phyloP scores from a whole-genome alignment of 1,140 invertebrate genomes.

The Arctopsyche grandis region DNA sequence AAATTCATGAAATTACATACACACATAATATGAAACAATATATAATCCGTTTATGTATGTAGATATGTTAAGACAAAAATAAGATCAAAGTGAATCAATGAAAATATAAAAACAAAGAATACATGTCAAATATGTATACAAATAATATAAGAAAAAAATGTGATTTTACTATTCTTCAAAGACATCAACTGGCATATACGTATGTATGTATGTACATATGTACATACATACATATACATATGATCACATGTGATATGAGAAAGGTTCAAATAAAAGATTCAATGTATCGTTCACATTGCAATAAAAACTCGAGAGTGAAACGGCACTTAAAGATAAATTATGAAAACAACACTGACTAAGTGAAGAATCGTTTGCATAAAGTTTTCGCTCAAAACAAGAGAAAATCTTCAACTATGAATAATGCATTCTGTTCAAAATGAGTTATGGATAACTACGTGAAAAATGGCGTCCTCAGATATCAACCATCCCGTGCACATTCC shows the following conservation, averaged over 20 bases:
- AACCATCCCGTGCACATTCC: not conserved
- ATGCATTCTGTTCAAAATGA: slow-evolving; percentile 32
- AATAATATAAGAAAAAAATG: not conserved
- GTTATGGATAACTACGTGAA: slow-evolving; percentile 27
- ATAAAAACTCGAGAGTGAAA: not conserved
- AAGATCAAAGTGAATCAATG: no score
- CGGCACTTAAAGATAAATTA: not conserved
- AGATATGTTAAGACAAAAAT: no score
- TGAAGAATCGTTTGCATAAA: slow-evolving; percentile 29
- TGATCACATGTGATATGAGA: no score
- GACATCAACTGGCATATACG: no score
- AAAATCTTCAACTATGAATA: slow-evolving; percentile 26
- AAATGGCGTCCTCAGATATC: slow-evolving; percentile 6
- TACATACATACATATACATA: not conserved
- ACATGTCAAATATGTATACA: not conserved
- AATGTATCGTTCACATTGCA: not conserved
- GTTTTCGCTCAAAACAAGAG: not conserved
- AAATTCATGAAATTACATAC: no score
- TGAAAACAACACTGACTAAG: slow-evolving; percentile 5
- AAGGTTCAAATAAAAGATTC: no score
- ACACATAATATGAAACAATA: no score
- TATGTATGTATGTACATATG: not conserved
- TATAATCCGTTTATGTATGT: no score
- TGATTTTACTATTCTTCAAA: no score
- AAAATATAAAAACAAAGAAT: no score